phyloP scores from a whole-genome alignment of 2,888 invertebrate genomes.

The Acanthosepion lycidas region DNA sequence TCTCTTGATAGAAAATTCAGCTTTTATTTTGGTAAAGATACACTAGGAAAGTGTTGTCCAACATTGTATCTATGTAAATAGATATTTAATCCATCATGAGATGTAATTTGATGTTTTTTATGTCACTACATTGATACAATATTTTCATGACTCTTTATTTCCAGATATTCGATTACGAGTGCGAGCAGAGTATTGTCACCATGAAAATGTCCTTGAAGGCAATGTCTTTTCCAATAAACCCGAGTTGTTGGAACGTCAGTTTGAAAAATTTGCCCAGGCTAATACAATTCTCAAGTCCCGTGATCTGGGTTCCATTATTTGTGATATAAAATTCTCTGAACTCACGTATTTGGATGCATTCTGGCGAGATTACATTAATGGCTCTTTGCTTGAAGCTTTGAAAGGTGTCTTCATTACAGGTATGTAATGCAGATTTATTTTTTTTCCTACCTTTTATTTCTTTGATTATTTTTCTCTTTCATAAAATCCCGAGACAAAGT shows the following conservation, averaged over 20 bases:
- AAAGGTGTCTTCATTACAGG: constrained; percentile 71
- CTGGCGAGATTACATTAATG: constrained; percentile 73
- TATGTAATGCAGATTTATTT: constrained; percentile 48
- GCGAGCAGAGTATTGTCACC: constrained; percentile 68
- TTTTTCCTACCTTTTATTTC: background rate
- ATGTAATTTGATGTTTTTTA: too few species aligned
- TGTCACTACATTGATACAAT: background rate
- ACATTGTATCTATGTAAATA: too few species aligned
- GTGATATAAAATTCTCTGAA: constrained; percentile 73
- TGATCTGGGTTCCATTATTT: constrained; percentile 71
- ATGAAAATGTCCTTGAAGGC: constrained; percentile 64
- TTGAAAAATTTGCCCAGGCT: constrained; percentile 71
- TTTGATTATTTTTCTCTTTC: background rate
- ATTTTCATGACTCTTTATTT: constrained; percentile 47
- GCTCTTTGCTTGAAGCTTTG: constrained; percentile 70
- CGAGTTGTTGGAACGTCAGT: constrained; percentile 66
- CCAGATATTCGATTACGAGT: constrained; percentile 70
- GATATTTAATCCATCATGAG: too few species aligned
- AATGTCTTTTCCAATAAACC: constrained; percentile 68
- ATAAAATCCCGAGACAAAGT: background rate
- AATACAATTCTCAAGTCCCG: constrained; percentile 70
- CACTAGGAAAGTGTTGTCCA: too few species aligned
- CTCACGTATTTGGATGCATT: constrained; percentile 73
- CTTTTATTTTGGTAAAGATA: too few species aligned
- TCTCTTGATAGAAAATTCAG: too few species aligned